Conservation (phyloP, 2,888 invertebrate genomes). For the Oscheius sp. region DNA sequence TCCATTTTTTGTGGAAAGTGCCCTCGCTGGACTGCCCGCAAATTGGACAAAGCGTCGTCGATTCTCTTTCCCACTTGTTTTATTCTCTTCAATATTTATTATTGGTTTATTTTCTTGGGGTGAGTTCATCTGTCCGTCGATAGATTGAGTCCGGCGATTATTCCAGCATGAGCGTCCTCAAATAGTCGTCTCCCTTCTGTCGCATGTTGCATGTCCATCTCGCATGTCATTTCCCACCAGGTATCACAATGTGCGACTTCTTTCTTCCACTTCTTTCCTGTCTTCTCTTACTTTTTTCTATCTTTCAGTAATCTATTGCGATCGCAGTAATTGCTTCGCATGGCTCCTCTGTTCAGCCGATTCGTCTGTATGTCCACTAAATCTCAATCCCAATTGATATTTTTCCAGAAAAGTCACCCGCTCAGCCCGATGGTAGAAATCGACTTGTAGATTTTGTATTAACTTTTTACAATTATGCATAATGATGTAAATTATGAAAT, state of each 20-base stretch:
- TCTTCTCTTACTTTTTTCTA: conserved; percentile 34
- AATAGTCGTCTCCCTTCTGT: conserved; percentile 2
- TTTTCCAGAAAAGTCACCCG: conserved; percentile 34
- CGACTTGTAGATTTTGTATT: too few relatives aligned
- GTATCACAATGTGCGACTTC: neutral
- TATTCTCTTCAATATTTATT: conserved; percentile 72
- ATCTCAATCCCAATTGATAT: neutral
- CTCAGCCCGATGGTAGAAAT: conserved; percentile 9
- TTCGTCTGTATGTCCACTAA: conserved; percentile 27
- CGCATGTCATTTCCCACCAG: conserved; percentile 9
- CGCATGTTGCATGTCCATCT: conserved; percentile 21
- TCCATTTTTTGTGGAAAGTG: conserved; percentile 71
- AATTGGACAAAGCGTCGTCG: conserved; percentile 70
- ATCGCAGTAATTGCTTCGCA: conserved; percentile 3
- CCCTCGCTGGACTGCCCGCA: conserved; percentile 70
- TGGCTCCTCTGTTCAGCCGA: conserved; percentile 32
- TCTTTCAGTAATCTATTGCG: conserved; percentile 34
- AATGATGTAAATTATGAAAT: too few relatives aligned
- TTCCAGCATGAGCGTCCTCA: conserved; percentile 21
- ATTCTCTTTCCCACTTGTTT: conserved; percentile 69
- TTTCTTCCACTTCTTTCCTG: neutral
- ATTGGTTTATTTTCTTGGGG: conserved; percentile 73
- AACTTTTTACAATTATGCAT: too few relatives aligned
- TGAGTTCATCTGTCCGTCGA: conserved; percentile 40
- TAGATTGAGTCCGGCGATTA: neutral